phyloP scores from a whole-genome alignment of 2,888 invertebrate genomes.

The Polyommatus icarus region DNA sequence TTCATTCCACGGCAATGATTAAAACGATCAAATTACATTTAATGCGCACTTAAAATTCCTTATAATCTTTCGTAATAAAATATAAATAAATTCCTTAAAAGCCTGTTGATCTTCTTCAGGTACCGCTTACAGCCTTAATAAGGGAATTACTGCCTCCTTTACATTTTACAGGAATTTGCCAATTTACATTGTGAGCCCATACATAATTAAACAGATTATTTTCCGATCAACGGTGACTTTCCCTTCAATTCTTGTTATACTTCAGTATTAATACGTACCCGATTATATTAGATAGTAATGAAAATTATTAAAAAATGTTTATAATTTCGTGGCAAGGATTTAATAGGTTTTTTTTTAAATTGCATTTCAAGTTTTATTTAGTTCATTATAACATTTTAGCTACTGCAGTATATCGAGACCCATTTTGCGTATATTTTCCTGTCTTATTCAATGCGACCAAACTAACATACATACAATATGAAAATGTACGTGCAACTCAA shows the following conservation, averaged over 20 bases:
- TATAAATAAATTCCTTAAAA: conserved; percentile 24
- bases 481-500: too few relatives aligned
- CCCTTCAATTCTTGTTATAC: background rate
- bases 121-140: conserved; percentile 21
- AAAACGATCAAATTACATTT: conserved; percentile 17
- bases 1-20: background rate
- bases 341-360: too few relatives aligned
- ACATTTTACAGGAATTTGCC: conserved; percentile 7
- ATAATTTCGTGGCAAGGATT: too few relatives aligned
- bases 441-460: too few relatives aligned
- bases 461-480: too few relatives aligned
- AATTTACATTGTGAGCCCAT: background rate
- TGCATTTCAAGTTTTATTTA: too few relatives aligned
- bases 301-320: too few relatives aligned
- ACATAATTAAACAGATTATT: conserved; percentile 25
- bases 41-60: background rate
- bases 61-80: conserved; percentile 23
- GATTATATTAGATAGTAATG: too few relatives aligned
- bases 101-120: conserved; percentile 23
- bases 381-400: too few relatives aligned
- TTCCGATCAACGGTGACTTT: background rate
- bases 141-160: conserved; percentile 15
- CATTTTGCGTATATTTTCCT: too few relatives aligned
- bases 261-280: background rate
- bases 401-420: too few relatives aligned